Evolutionary conservation across 2,797 vertebrate species (phyloP).

Genomic region (Sylvilagus floridanus): DNA sequence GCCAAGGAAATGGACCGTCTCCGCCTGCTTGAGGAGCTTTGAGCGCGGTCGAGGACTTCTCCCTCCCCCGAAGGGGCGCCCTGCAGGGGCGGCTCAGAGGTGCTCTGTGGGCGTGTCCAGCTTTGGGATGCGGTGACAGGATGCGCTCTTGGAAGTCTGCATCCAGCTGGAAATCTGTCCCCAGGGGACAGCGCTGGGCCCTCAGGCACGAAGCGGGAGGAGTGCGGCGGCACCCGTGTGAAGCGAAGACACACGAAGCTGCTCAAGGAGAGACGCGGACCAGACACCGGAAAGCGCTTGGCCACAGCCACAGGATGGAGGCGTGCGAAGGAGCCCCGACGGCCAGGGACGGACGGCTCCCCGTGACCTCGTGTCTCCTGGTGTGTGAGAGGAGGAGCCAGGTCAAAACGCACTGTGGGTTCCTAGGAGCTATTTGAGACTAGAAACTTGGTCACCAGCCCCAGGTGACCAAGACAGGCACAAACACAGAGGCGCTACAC

Average conservation of each 20-base stretch:
- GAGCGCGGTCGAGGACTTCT: too few species aligned
- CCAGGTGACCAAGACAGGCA: not conserved
- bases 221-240: not conserved
- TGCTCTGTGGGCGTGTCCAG: too few species aligned
- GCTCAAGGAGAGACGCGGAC: not conserved
- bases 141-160: too few species aligned
- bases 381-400: not conserved
- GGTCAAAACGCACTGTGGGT: not conserved
- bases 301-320: accelerated
- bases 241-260: not conserved
- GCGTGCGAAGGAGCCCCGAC: not conserved
- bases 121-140: not conserved
- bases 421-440: not conserved
- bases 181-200: not conserved
- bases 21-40: too few species aligned
- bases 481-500: not conserved
- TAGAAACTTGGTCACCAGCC: not conserved
- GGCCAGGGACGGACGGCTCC: not conserved
- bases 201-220: not conserved
- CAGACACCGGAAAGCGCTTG: not conserved
- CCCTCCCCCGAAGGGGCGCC: too few species aligned
- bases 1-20: too few species aligned
- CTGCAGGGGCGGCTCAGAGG: too few species aligned
- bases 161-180: not conserved
- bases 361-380: not conserved